A percentile compares a stretch with the other conserved stretches of the same genome.
These are phyloP conservation scores for Neocrepidodera transversa DNA, from an alignment of 2,888 invertebrate genomes.

Conservation along the genomic window DNA sequence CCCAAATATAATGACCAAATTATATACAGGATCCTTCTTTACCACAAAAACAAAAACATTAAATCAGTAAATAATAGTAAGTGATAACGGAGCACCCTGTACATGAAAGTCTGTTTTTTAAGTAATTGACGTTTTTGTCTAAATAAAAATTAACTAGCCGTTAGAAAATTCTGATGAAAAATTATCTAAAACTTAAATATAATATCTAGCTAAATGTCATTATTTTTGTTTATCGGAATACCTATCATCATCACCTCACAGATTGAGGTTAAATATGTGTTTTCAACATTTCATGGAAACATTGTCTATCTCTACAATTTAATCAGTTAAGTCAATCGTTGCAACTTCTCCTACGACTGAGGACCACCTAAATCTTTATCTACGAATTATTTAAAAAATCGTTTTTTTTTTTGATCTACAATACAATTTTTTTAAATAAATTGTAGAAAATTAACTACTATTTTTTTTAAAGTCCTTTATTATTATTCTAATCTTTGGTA, in stretches of 20 bases:
- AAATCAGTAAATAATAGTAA: not conserved
- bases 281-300: slow-evolving; percentile 56
- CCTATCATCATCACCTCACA: slow-evolving; percentile 45
- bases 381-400: not conserved
- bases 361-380: slow-evolving; percentile 32
- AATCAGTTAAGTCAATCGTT: slow-evolving; percentile 56
- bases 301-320: slow-evolving; percentile 54
- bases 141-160: slow-evolving; percentile 27
- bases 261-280: slow-evolving; percentile 52
- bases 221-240: slow-evolving; percentile 52
- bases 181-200: slow-evolving; percentile 34
- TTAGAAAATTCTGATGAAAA: slow-evolving; percentile 31
- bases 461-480: not conserved
- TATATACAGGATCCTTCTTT: slow-evolving; percentile 28
- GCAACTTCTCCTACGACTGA: slow-evolving; percentile 49
- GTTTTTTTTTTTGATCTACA: not conserved
- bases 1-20: slow-evolving; percentile 49
- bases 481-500: slow-evolving; percentile 33
- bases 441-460: slow-evolving; percentile 1
- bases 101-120: slow-evolving; percentile 27
- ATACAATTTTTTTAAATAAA: not conserved
- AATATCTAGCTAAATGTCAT: slow-evolving; percentile 44
- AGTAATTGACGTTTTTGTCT: slow-evolving; percentile 44
- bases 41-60: not conserved
- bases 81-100: slow-evolving; percentile 26